Evolutionary conservation across 2,113 vertebrate species (phyloP).

Genomic region (Lagenorhynchus albirostris): DNA sequence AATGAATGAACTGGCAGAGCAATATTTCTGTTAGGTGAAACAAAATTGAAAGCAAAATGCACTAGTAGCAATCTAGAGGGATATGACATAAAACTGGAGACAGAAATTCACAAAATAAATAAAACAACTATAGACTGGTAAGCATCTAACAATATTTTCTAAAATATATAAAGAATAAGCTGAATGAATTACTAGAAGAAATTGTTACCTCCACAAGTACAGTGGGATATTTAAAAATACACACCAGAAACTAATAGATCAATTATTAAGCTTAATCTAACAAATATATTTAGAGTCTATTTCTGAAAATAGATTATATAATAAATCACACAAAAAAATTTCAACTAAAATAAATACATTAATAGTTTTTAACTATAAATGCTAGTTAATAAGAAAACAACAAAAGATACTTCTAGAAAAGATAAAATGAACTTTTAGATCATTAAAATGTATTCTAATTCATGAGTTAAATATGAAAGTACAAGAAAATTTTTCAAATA

Average conservation of each 20-base stretch:
- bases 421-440: not conserved
- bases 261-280: not conserved
- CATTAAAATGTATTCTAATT: not conserved
- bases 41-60: not conserved
- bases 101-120: not conserved
- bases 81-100: not conserved
- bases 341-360: not conserved
- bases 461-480: not conserved
- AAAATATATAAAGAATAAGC: not conserved
- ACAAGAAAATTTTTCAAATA: not conserved
- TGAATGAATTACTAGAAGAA: not conserved
- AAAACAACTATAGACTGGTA: not conserved
- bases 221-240: not conserved
- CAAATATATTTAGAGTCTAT: not conserved
- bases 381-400: not conserved
- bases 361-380: not conserved
- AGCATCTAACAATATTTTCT: not conserved
- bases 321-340: not conserved
- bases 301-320: not conserved
- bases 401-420: not conserved
- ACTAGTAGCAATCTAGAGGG: not conserved
- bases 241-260: not conserved
- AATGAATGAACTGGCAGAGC: not conserved
- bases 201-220: not conserved
- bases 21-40: not conserved